A percentile compares a stretch with the other conserved stretches of the same genome.
Conservation (phyloP, 1,140 invertebrate species). For the Whitmania pigra region DNA sequence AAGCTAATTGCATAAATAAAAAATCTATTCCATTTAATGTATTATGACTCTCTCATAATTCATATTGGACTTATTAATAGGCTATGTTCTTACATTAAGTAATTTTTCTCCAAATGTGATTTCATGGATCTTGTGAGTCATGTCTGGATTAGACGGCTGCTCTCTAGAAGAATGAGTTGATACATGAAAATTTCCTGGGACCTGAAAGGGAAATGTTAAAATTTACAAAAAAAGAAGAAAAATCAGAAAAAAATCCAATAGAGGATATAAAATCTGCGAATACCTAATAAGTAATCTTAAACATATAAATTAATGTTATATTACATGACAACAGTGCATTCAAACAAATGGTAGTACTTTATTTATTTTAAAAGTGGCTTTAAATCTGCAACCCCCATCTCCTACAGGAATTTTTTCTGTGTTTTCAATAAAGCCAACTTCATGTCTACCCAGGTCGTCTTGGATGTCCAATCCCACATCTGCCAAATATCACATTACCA, state of each 20-base stretch:
- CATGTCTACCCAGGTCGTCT: constrained; percentile 54
- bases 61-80: too few relatives aligned
- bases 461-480: constrained; percentile 53
- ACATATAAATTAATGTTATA: not conserved
- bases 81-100: constrained; percentile 2
- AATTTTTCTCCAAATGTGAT: constrained; percentile 46
- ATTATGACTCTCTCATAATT: too few relatives aligned
- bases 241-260: not conserved
- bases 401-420: constrained; percentile 46
- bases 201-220: constrained; percentile 30
- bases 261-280: not conserved
- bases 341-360: constrained; percentile 39
- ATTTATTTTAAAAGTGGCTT: constrained; percentile 50
- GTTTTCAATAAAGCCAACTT: constrained; percentile 53
- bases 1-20: too few relatives aligned
- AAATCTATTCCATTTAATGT: too few relatives aligned
- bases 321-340: not conserved
- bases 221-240: not conserved
- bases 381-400: constrained; percentile 48
- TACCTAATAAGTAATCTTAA: not conserved
- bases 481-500: constrained; percentile 30
- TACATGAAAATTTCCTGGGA: constrained; percentile 55
- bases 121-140: constrained; percentile 50
- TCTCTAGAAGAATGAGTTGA: constrained; percentile 49
- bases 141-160: constrained; percentile 49